These are phyloP conservation scores for Arge pagana DNA, from an alignment of 2,888 invertebrate species.

Conservation along the genomic window DNA sequence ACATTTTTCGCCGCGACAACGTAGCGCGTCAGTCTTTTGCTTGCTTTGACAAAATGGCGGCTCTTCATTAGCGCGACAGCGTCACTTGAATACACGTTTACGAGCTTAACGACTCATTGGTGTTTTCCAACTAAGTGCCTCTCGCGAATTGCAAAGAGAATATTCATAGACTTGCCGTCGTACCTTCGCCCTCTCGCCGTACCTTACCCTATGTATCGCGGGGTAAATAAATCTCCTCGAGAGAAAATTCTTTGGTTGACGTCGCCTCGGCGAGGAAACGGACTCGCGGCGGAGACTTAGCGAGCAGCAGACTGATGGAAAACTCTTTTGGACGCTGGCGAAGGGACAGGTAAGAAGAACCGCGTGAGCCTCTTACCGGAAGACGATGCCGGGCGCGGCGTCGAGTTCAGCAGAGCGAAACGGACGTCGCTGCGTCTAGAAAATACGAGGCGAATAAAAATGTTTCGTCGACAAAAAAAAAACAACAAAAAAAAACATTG, in stretches of 20 bases:
- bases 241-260: too few species aligned
- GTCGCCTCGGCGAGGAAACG: not conserved
- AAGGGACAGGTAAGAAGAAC: constrained; percentile 21
- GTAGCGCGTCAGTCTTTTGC: too few species aligned
- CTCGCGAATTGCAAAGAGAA: constrained; percentile 38
- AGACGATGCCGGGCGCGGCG: constrained; percentile 36
- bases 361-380: constrained; percentile 45
- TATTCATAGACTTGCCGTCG: constrained; percentile 43
- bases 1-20: too few species aligned
- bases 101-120: constrained; percentile 22
- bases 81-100: constrained; percentile 10
- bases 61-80: constrained; percentile 10
- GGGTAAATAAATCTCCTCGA: not conserved
- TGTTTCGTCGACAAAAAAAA: too few species aligned
- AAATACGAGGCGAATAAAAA: constrained; percentile 49
- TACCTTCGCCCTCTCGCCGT: constrained; percentile 24
- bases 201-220: constrained; percentile 8
- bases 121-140: constrained; percentile 12
- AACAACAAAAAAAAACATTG: too few species aligned
- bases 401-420: constrained; percentile 22
- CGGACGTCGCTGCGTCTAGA: constrained; percentile 27
- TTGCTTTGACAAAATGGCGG: constrained; percentile 14
- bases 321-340: constrained; percentile 1
- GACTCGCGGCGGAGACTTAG: not conserved
- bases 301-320: not conserved